Conservation (phyloP, 2,888 invertebrate species). For the Germaria angustata region DNA sequence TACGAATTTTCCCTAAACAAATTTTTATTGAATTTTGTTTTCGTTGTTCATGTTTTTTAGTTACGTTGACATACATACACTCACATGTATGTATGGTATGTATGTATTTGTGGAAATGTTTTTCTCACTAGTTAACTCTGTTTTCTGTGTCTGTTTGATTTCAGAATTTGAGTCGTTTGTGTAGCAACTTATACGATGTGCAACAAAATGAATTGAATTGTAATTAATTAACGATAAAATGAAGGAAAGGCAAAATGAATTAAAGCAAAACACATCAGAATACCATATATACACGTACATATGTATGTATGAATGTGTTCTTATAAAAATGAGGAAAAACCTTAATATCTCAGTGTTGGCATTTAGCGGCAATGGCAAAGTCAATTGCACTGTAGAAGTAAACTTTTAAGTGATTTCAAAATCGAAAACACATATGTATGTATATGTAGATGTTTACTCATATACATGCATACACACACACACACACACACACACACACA, state of each 20-base stretch:
- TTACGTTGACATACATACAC: background rate
- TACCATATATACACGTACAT: background rate
- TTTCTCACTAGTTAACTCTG: background rate
- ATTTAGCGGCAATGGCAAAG: slow-evolving; percentile 57
- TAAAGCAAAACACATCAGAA: background rate
- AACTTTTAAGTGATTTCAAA: background rate
- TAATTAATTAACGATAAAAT: slow-evolving; percentile 72
- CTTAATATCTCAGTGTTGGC: slow-evolving; percentile 72
- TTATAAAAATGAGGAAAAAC: slow-evolving; percentile 69
- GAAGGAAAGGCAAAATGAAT: slow-evolving; percentile 2
- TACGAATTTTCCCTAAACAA: background rate
- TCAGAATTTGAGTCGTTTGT: background rate
- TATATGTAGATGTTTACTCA: too few species aligned
- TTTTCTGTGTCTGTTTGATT: background rate
- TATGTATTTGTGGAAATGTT: background rate
- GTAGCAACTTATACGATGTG: slow-evolving; percentile 34
- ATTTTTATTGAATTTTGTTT: background rate
- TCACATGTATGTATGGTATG: background rate
- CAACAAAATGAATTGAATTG: slow-evolving; percentile 73
- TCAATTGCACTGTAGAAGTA: slow-evolving; percentile 4
- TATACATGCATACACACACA: too few species aligned
- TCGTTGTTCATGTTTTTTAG: background rate
- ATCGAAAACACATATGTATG: background rate
- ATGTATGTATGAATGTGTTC: too few species aligned
- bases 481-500: too few species aligned